Conservation (phyloP, 30 jellyfish, hydroid and myxozoan species). For the Aurelia coerulea region DNA sequence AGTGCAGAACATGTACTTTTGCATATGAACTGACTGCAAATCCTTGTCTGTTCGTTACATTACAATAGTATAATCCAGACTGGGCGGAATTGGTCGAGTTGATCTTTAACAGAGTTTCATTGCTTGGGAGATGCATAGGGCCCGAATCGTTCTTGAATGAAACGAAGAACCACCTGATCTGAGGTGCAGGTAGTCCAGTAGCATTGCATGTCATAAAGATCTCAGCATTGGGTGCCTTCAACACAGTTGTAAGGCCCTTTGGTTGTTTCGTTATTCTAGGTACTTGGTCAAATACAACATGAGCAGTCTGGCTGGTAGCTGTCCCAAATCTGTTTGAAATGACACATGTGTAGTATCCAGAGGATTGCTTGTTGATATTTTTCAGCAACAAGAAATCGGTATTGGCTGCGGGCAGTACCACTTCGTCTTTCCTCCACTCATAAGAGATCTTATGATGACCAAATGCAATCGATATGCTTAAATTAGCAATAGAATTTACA, state of each 20-base stretch:
- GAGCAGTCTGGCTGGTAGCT: slow-evolving; percentile 9
- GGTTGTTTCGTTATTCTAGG: slow-evolving; percentile 67
- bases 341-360: slow-evolving; percentile 59
- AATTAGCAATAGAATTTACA: background rate
- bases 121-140: background rate
- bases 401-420: background rate
- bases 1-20: slow-evolving; percentile 44
- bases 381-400: background rate
- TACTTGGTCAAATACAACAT: slow-evolving; percentile 22
- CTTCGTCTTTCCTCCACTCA: slow-evolving; percentile 59
- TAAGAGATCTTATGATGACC: slow-evolving; percentile 26
- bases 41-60: slow-evolving; percentile 60
- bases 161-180: slow-evolving; percentile 35
- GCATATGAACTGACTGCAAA: slow-evolving; percentile 47
- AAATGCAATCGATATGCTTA: slow-evolving; percentile 8
- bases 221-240: slow-evolving; percentile 31
- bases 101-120: slow-evolving; percentile 24
- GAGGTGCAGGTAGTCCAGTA: slow-evolving; percentile 59
- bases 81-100: slow-evolving; percentile 35
- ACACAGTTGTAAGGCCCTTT: slow-evolving; percentile 3
- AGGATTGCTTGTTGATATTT: background rate
- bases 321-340: slow-evolving; percentile 69
- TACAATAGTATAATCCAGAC: slow-evolving; percentile 71
- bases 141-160: slow-evolving; percentile 25
- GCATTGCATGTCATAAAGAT: slow-evolving; percentile 50